Evolutionary conservation across 1,140 invertebrate species (phyloP).

Genomic region (Vollenhovia emeryi): DNA sequence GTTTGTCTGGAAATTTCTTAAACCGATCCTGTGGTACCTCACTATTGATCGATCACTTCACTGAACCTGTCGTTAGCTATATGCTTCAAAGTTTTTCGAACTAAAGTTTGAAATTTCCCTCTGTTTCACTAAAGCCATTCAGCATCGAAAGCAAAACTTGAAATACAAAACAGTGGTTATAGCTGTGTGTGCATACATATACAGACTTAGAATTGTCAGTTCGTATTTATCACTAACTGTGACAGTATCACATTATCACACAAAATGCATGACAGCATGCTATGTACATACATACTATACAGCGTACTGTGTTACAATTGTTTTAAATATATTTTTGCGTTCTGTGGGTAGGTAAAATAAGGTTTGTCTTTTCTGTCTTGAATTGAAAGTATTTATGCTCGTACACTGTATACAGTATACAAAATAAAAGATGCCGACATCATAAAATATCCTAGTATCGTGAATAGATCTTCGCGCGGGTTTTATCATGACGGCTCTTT

Average conservation of each 20-base stretch:
- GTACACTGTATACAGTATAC: too few species aligned
- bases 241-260: neutral
- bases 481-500: constrained; percentile 12
- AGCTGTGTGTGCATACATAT: neutral
- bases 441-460: neutral
- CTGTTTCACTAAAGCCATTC: neutral
- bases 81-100: neutral
- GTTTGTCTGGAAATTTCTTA: neutral
- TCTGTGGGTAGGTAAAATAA: too few species aligned
- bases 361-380: too few species aligned
- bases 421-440: neutral
- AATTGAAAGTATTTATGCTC: too few species aligned
- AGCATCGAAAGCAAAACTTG: neutral
- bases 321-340: too few species aligned
- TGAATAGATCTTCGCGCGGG: neutral
- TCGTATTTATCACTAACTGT: neutral
- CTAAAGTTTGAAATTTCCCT: constrained; percentile 1
- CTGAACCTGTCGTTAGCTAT: neutral
- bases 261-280: neutral
- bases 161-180: neutral
- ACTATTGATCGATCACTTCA: constrained; percentile 3
- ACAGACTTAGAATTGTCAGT: neutral
- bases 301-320: too few species aligned
- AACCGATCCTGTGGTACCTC: neutral
- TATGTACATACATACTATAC: neutral